These are phyloP conservation scores for Neogale vison DNA, from an alignment of 2,113 vertebrate species.

Conservation along the genomic window DNA sequence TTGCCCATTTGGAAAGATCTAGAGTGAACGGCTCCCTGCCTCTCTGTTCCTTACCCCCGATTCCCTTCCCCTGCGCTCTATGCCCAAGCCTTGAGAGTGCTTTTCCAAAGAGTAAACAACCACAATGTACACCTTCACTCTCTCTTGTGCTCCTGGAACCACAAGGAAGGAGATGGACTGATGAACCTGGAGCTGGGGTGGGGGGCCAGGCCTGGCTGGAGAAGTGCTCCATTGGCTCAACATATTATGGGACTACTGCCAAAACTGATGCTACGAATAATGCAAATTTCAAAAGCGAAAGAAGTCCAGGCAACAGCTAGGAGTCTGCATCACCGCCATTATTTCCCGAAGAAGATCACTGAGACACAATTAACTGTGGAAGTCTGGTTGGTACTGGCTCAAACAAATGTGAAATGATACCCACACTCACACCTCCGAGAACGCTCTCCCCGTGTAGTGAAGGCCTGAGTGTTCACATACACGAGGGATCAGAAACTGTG, in stretches of 20 bases:
- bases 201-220: background rate
- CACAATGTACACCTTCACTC: background rate
- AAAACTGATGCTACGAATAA: background rate
- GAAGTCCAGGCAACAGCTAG: background rate
- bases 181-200: background rate
- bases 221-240: background rate
- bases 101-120: background rate
- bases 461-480: background rate
- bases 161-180: background rate
- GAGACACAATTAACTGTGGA: slow-evolving; percentile 29
- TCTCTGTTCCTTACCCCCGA: fast-evolving
- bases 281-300: background rate
- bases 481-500: background rate
- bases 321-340: background rate
- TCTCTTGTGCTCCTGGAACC: background rate
- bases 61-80: background rate
- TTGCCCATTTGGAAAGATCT: background rate
- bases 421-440: background rate
- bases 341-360: background rate
- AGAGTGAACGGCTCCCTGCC: background rate
- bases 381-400: background rate
- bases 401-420: background rate
- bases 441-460: background rate
- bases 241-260: background rate
- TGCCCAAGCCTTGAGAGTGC: background rate